These are phyloP conservation scores for Salvator merianae DNA, from an alignment of 2,113 vertebrate species.

Conservation along the genomic window DNA sequence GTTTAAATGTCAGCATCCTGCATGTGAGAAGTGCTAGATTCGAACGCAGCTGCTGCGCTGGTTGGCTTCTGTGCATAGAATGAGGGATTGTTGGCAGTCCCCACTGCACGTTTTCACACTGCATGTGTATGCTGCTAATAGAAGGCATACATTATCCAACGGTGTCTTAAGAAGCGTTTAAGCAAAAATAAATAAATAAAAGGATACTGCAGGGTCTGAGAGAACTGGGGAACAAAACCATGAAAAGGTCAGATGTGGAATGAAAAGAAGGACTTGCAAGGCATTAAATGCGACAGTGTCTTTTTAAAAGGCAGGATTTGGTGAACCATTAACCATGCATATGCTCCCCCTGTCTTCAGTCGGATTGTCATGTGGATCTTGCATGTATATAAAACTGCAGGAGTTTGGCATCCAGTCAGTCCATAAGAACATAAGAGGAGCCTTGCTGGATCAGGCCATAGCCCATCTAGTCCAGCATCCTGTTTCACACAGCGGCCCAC, in stretches of 20 bases:
- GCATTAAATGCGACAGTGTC: rapidly evolving
- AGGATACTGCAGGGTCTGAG: not conserved
- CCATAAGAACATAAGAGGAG: too few species aligned
- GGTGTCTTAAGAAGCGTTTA: not conserved
- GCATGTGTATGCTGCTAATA: not conserved
- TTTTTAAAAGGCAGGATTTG: not conserved
- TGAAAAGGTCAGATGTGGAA: not conserved
- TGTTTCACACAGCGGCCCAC: too few species aligned
- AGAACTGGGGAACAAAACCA: not conserved
- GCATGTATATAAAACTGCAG: not conserved
- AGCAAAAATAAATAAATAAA: not conserved
- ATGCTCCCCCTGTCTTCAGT: not conserved
- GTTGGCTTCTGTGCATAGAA: slow-evolving; percentile 4
- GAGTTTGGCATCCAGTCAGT: slow-evolving; percentile 17
- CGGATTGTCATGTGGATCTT: not conserved
- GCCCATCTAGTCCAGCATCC: too few species aligned
- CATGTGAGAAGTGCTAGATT: not conserved
- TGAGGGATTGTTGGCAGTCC: not conserved
- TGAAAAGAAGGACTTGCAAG: not conserved
- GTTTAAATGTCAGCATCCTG: not conserved
- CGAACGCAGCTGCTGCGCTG: slow-evolving; percentile 9
- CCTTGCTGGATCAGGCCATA: too few species aligned
- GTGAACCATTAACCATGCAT: slow-evolving; percentile 41
- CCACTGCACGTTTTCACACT: not conserved
- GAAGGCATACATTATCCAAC: not conserved